Percentiles rank a stretch among this genome's conserved stretches.
Conservation (phyloP, 2,888 invertebrate genomes). For the Dryocosmus kuriphilus region DNA sequence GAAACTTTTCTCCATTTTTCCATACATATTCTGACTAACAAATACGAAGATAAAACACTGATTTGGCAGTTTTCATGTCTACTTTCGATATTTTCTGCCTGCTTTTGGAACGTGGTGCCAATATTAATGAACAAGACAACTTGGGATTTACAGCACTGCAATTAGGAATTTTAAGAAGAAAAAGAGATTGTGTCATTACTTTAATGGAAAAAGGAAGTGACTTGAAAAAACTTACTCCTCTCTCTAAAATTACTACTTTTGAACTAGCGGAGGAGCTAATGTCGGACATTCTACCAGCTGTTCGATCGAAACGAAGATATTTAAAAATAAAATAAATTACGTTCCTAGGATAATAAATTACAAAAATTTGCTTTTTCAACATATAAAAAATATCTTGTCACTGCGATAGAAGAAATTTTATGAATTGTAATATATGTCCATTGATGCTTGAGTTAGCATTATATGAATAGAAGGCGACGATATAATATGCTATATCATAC, state of each 20-base stretch:
- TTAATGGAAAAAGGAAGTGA: slow-evolving; percentile 50
- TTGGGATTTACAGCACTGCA: slow-evolving; percentile 56
- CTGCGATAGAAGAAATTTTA: too few relatives aligned
- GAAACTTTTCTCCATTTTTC: not conserved
- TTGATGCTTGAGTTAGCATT: too few relatives aligned
- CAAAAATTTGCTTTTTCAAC: too few relatives aligned
- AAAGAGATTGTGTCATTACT: slow-evolving; percentile 56
- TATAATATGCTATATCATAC: too few relatives aligned
- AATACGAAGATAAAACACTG: not conserved
- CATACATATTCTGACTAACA: not conserved
- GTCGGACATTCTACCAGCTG: slow-evolving; percentile 54
- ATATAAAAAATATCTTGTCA: too few relatives aligned
- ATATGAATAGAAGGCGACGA: too few relatives aligned
- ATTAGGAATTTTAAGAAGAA: slow-evolving; percentile 58
- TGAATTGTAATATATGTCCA: too few relatives aligned
- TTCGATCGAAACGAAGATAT: not conserved
- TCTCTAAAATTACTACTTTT: slow-evolving; percentile 48
- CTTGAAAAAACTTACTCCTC: slow-evolving; percentile 35
- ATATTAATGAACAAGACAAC: slow-evolving; percentile 50
- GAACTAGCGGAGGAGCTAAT: slow-evolving; percentile 55
- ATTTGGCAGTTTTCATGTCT: slow-evolving; percentile 58
- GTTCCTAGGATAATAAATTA: too few relatives aligned
- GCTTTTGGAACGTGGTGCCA: slow-evolving; percentile 55
- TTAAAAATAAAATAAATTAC: not conserved
- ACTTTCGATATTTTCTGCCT: slow-evolving; percentile 52